A percentile compares a stretch with the other conserved stretches of the same genome.
Conservation (phyloP, 2,113 vertebrate genomes). For the Lagenorhynchus albirostris region DNA sequence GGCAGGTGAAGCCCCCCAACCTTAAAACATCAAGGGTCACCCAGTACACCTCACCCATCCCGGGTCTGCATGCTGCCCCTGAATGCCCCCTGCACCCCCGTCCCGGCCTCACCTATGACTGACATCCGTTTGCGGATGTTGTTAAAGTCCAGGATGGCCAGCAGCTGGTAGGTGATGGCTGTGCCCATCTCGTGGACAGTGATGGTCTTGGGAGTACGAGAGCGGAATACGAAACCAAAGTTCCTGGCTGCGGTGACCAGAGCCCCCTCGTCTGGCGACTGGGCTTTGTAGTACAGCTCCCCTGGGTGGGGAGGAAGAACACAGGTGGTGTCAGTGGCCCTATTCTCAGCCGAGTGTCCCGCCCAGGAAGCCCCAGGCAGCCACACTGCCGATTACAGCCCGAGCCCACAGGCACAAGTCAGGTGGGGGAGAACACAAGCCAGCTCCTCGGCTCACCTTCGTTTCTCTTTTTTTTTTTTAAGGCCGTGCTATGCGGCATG, state of each 20-base stretch:
- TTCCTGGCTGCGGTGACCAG: conserved; percentile 93
- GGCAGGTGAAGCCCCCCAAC: not conserved
- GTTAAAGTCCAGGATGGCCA: conserved; percentile 96
- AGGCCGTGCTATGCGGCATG: too few relatives aligned
- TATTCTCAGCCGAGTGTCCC: fast-evolving
- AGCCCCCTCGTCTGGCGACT: conserved; percentile 94
- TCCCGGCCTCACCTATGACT: conserved; percentile 86
- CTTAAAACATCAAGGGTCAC: not conserved
- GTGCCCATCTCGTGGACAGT: conserved; percentile 90
- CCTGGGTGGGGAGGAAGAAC: conserved; percentile 76
- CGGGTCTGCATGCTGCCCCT: not conserved
- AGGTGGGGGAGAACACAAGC: fast-evolving
- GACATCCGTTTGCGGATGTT: conserved; percentile 97
- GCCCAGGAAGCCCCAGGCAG: not conserved
- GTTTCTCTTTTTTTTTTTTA: conserved; percentile 81
- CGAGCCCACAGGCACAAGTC: fast-evolving
- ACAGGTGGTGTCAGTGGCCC: fast-evolving
- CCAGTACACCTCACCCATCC: not conserved
- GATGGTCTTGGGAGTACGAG: conserved; percentile 91
- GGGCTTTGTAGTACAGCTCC: conserved; percentile 92
- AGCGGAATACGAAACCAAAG: conserved; percentile 94
- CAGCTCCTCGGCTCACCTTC: conserved; percentile 79
- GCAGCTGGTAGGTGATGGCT: conserved; percentile 90
- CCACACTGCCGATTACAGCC: too few relatives aligned
- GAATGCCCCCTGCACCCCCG: fast-evolving